These are phyloP conservation scores for Chlamydotis undulata DNA, from an alignment of 2,113 vertebrate genomes.

Conservation along the genomic window DNA sequence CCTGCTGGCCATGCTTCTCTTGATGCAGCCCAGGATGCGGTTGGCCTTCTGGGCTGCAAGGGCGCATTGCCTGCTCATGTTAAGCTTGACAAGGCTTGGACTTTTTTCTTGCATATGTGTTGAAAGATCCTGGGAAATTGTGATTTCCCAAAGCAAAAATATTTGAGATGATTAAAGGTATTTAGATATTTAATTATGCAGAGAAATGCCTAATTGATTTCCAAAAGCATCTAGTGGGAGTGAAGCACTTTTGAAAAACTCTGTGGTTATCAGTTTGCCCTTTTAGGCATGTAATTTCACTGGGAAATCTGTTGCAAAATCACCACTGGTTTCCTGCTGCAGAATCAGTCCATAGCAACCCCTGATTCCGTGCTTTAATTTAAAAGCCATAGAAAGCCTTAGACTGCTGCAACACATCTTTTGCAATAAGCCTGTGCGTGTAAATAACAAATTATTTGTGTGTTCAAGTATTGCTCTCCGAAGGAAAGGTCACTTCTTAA, in stretches of 20 bases:
- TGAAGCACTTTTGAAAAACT: not conserved
- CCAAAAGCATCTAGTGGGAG: not conserved
- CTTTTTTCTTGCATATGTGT: not conserved
- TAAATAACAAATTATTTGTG: not conserved
- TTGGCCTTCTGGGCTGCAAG: no score
- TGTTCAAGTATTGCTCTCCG: not conserved
- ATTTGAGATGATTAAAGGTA: not conserved
- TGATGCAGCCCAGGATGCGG: no score
- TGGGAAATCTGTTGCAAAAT: not conserved
- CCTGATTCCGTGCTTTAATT: not conserved
- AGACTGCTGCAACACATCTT: not conserved
- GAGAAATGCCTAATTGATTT: not conserved
- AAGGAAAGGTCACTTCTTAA: not conserved
- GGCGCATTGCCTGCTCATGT: no score
- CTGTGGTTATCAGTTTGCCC: not conserved
- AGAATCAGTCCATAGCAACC: not conserved
- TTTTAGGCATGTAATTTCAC: not conserved
- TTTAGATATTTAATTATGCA: not conserved
- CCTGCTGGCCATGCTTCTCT: no score
- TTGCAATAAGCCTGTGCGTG: not conserved
- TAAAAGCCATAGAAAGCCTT: not conserved
- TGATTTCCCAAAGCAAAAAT: not conserved
- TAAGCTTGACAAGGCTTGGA: not conserved
- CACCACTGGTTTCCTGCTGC: not conserved
- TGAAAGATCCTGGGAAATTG: not conserved